Conservation (phyloP, 30 jellyfish, hydroid and myxozoan genomes). For the Sanderia malayensis region DNA sequence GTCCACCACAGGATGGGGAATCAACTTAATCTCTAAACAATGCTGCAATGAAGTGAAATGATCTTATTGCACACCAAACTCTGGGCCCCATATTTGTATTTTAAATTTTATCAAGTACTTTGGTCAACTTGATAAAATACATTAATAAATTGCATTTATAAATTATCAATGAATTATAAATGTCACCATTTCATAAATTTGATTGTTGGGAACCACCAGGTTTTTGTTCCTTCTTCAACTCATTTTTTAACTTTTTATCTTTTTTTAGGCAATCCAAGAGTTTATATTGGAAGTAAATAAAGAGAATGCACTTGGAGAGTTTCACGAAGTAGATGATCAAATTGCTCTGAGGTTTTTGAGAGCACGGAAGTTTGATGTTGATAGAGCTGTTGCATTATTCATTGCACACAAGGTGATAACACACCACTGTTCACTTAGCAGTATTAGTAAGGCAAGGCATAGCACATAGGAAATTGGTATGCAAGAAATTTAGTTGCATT, state of each 20-base stretch:
- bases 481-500: too few relatives aligned
- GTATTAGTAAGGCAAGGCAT: too few relatives aligned
- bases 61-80: too few relatives aligned
- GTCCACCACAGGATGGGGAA: too few relatives aligned
- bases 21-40: too few relatives aligned
- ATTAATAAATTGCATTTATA: not conserved
- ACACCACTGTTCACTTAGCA: too few relatives aligned
- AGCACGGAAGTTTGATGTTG: conserved; percentile 89
- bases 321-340: conserved; percentile 43
- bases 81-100: too few relatives aligned
- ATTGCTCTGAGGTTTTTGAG: conserved; percentile 68
- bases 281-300: conserved; percentile 37
- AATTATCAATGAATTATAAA: not conserved
- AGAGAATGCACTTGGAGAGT: conserved; percentile 29
- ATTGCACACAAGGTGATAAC: conserved; percentile 49
- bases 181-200: not conserved
- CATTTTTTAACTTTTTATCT: not conserved
- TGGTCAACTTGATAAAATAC: too few relatives aligned
- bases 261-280: conserved; percentile 64
- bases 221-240: not conserved
- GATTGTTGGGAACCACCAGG: not conserved
- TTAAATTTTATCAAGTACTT: too few relatives aligned
- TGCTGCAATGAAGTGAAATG: too few relatives aligned
- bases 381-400: conserved; percentile 56
- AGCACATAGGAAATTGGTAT: too few relatives aligned